These are phyloP conservation scores for Indri indri DNA, from an alignment of 2,113 vertebrate genomes.

Conservation along the genomic window DNA sequence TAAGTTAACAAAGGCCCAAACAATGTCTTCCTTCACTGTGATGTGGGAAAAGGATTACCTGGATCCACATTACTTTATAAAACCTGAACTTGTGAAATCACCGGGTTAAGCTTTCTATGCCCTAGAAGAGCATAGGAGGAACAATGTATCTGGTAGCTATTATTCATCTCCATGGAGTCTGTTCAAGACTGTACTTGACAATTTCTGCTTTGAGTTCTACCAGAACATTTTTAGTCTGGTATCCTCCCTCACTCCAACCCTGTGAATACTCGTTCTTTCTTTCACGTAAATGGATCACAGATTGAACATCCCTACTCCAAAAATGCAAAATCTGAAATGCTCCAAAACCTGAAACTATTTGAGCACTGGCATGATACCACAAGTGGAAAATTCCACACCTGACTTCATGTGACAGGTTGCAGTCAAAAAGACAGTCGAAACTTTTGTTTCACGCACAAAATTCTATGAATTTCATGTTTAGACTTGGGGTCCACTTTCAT, in stretches of 20 bases:
- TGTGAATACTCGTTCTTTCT: neutral
- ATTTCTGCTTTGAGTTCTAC: neutral
- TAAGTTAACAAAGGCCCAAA: neutral
- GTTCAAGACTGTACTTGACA: neutral
- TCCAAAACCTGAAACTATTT: neutral
- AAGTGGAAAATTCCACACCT: neutral
- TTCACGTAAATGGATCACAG: neutral
- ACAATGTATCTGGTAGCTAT: neutral
- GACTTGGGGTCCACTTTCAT: neutral
- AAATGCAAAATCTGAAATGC: neutral
- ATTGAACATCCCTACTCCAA: neutral
- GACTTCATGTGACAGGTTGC: neutral
- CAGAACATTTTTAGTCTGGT: neutral
- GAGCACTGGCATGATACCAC: neutral
- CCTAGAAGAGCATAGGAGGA: neutral
- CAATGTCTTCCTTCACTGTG: neutral
- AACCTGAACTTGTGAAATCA: neutral
- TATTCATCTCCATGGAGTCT: neutral
- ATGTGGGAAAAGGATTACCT: neutral
- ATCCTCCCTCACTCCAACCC: neutral
- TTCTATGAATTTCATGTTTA: neutral
- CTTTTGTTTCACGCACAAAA: neutral
- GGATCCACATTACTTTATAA: neutral
- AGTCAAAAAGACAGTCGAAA: neutral
- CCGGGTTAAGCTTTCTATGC: accelerated